Percentiles rank a stretch among this genome's conserved stretches.
These are phyloP conservation scores for Epicampocera succincta DNA, from an alignment of 2,888 invertebrate species.

Conservation along the genomic window DNA sequence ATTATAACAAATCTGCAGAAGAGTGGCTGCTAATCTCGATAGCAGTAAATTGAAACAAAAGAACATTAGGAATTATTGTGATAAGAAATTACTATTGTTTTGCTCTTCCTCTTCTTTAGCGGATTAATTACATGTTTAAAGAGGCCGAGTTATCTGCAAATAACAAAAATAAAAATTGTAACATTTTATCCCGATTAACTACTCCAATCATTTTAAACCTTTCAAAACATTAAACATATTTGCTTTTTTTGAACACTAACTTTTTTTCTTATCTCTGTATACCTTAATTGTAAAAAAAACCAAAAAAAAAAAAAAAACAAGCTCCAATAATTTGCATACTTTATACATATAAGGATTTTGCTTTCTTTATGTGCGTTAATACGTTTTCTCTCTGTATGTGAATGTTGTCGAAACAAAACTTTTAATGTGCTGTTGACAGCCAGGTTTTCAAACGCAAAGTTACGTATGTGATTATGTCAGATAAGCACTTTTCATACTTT, in stretches of 20 bases:
- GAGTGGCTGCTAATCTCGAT: too few species aligned
- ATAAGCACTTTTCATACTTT: constrained; percentile 70
- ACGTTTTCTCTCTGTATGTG: constrained; percentile 6
- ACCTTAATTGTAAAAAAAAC: neutral
- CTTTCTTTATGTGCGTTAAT: neutral
- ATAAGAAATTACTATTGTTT: too few species aligned
- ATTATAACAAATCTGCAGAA: too few species aligned
- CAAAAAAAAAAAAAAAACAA: neutral
- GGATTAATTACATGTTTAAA: too few species aligned
- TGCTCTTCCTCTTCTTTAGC: too few species aligned
- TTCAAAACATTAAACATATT: neutral
- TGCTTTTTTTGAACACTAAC: neutral
- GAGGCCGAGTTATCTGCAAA: neutral
- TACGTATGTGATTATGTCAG: constrained; percentile 1
- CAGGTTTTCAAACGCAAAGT: neutral
- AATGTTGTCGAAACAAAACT: constrained; percentile 24
- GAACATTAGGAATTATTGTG: too few species aligned
- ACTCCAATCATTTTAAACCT: neutral
- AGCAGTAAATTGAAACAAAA: too few species aligned
- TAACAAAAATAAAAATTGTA: neutral
- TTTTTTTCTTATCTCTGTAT: neutral
- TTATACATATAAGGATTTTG: constrained; percentile 27
- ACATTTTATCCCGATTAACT: neutral
- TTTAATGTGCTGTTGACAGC: constrained; percentile 22
- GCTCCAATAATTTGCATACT: constrained; percentile 35